phyloP scores from a whole-genome alignment of 2,888 invertebrate species.

The Drosophila anomelani region DNA sequence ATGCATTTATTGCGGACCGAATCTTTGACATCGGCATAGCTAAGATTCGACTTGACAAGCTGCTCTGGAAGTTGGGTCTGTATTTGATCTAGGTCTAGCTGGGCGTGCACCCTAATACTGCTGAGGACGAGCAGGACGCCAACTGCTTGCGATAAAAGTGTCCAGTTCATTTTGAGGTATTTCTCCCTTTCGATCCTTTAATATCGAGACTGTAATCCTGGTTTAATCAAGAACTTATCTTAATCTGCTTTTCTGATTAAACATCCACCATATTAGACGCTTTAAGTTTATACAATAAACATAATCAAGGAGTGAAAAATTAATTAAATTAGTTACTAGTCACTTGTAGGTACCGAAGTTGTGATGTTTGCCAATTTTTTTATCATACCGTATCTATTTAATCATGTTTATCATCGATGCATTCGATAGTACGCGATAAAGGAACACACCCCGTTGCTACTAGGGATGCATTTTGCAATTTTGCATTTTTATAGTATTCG shows the following conservation, averaged over 20 bases:
- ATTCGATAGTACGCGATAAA: not conserved
- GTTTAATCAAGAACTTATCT: not conserved
- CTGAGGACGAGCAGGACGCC: constrained; percentile 7
- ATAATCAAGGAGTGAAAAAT: constrained; percentile 1
- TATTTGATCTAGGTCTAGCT: constrained; percentile 57
- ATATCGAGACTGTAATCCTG: not conserved
- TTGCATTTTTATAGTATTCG: not conserved
- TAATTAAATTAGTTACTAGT: constrained; percentile 21
- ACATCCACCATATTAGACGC: not conserved
- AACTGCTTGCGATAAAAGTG: constrained; percentile 21
- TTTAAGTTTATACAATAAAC: not conserved
- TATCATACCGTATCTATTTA: constrained; percentile 1
- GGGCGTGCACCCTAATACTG: constrained; percentile 38
- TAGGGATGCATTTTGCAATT: not conserved
- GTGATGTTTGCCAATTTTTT: constrained; percentile 1
- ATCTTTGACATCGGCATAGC: constrained; percentile 85
- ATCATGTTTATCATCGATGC: constrained; percentile 9
- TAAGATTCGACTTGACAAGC: constrained; percentile 74
- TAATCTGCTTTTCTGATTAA: not conserved
- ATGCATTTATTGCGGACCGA: constrained; percentile 88
- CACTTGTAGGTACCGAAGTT: not conserved
- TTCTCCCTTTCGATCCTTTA: not conserved
- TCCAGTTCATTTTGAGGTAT: constrained; percentile 5
- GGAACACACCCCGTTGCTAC: not conserved
- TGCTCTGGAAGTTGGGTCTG: constrained; percentile 76